These are phyloP conservation scores for Microcebus jonahi DNA, from an alignment of 2,113 vertebrate species.

Conservation along the genomic window DNA sequence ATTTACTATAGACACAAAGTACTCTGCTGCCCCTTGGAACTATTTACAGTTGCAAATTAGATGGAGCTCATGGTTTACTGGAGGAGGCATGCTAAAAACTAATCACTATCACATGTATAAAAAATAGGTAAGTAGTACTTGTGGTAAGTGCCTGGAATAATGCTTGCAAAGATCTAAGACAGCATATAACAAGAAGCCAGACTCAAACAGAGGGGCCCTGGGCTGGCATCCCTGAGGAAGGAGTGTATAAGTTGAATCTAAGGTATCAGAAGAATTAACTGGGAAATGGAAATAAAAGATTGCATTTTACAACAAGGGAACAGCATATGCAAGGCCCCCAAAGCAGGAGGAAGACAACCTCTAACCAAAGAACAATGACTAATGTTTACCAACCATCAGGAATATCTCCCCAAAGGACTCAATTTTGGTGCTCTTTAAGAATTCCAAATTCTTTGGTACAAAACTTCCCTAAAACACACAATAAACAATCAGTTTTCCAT, in stretches of 20 bases:
- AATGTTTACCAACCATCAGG: background rate
- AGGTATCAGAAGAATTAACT: background rate
- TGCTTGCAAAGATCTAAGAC: background rate
- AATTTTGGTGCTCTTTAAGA: background rate
- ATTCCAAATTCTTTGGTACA: constrained; percentile 13
- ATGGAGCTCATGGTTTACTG: background rate
- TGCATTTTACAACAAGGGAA: background rate
- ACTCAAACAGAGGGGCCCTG: background rate
- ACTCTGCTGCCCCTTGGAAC: background rate
- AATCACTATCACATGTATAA: background rate
- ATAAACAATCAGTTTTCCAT: background rate
- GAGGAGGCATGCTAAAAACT: background rate
- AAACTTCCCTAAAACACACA: background rate
- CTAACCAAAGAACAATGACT: background rate
- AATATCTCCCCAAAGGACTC: background rate
- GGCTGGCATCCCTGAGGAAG: background rate
- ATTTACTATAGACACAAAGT: background rate
- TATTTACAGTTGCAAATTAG: background rate
- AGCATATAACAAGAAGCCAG: background rate
- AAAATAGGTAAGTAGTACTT: background rate
- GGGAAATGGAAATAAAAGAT: background rate
- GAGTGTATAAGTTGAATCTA: background rate
- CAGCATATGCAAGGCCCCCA: background rate
- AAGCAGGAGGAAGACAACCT: background rate
- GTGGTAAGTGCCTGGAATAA: background rate